Conservation (phyloP, 2,888 invertebrate genomes). For the Crematogaster levior region DNA sequence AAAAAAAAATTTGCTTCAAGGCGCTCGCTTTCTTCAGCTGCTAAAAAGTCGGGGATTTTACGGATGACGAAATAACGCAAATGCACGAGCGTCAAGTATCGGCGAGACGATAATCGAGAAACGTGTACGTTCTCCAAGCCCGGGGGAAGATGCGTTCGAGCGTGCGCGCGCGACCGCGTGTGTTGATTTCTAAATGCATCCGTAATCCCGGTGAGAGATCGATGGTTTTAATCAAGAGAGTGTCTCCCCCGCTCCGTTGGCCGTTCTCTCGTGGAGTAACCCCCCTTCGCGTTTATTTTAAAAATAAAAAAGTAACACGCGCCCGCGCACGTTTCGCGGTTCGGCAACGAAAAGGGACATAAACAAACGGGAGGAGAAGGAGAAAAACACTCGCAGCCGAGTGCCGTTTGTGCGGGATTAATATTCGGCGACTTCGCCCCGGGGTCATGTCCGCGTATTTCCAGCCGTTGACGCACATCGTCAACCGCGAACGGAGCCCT, state of each 20-base stretch:
- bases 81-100: slow-evolving; percentile 7
- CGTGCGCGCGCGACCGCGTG: slow-evolving; percentile 39
- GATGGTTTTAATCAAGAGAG: slow-evolving; percentile 82
- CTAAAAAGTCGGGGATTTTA: neutral
- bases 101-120: slow-evolving; percentile 16
- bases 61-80: neutral
- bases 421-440: slow-evolving; percentile 42
- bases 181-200: slow-evolving; percentile 69
- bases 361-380: slow-evolving; percentile 23
- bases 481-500: slow-evolving; percentile 15
- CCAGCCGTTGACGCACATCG: slow-evolving; percentile 34
- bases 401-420: slow-evolving; percentile 38
- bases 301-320: slow-evolving; percentile 49
- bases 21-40: neutral
- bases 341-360: slow-evolving; percentile 37
- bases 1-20: neutral
- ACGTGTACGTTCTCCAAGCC: slow-evolving; percentile 8
- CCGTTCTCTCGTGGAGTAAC: slow-evolving; percentile 18
- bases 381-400: slow-evolving; percentile 8
- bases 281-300: slow-evolving; percentile 22
- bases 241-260: slow-evolving; percentile 72
- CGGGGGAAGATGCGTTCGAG: slow-evolving; percentile 36
- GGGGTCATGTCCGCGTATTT: slow-evolving; percentile 39
- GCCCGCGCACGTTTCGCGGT: slow-evolving; percentile 7
- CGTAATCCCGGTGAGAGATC: slow-evolving; percentile 77